A percentile compares a stretch with the other conserved stretches of the same genome.
Evolutionary conservation across 2,797 vertebrate genomes (phyloP).

Genomic region (Mus caroli): DNA sequence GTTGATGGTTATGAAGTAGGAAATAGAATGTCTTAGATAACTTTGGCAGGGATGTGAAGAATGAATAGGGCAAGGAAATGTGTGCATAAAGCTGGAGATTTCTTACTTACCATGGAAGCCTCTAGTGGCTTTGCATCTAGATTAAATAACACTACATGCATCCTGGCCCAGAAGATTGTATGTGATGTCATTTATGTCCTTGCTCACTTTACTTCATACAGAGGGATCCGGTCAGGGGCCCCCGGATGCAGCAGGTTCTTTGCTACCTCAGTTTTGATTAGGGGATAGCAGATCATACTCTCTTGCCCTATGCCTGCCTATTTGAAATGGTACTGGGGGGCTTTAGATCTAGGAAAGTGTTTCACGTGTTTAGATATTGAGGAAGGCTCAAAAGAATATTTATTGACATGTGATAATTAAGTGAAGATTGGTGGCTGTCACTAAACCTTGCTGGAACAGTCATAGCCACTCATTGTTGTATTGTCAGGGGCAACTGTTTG

Average conservation of each 20-base stretch:
- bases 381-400: background rate
- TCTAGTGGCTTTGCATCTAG: conserved; percentile 1
- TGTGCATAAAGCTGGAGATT: background rate
- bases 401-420: background rate
- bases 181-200: background rate
- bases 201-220: background rate
- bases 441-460: conserved; percentile 32
- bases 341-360: background rate
- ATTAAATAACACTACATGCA: background rate
- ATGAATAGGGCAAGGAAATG: background rate
- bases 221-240: background rate
- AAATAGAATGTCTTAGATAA: background rate
- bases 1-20: background rate
- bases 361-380: conserved; percentile 10
- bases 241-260: background rate
- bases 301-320: too few relatives aligned
- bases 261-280: background rate
- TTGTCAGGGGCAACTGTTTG: background rate
- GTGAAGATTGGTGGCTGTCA: background rate
- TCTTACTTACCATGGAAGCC: background rate
- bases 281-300: background rate
- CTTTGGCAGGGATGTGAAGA: background rate
- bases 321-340: background rate
- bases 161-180: background rate
- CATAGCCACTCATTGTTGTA: background rate